Conservation (phyloP, 2,888 invertebrate genomes). For the Agrypnus murinus region DNA sequence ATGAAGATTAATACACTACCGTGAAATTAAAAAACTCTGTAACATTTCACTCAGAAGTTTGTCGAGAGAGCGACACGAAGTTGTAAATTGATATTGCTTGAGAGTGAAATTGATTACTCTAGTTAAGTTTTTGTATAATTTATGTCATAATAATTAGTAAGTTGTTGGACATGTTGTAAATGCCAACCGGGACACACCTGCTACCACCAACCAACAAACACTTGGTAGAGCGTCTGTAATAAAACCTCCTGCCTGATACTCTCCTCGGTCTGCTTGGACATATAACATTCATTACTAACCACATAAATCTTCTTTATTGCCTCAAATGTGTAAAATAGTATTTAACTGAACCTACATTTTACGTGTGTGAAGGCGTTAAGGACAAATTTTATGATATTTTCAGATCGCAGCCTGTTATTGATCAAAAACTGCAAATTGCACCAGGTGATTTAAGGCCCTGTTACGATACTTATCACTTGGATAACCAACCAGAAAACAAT, state of each 20-base stretch:
- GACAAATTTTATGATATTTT: slow-evolving; percentile 45
- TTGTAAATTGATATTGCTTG: slow-evolving; percentile 51
- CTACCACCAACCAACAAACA: slow-evolving; percentile 57
- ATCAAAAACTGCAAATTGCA: slow-evolving; percentile 30
- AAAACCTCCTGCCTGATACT: slow-evolving; percentile 52
- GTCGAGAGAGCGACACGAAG: slow-evolving; percentile 46
- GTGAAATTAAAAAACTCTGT: slow-evolving; percentile 51
- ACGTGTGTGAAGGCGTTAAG: slow-evolving; percentile 37
- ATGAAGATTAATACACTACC: slow-evolving; percentile 53
- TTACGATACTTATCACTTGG: slow-evolving; percentile 1
- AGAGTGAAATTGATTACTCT: slow-evolving; percentile 66
- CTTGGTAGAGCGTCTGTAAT: slow-evolving; percentile 56
- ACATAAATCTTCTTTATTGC: slow-evolving; percentile 59
- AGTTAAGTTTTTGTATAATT: slow-evolving; percentile 68
- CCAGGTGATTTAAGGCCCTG: slow-evolving; percentile 14
- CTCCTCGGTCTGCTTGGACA: slow-evolving; percentile 51
- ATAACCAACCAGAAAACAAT: slow-evolving; percentile 23
- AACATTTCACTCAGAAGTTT: slow-evolving; percentile 48
- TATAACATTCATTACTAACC: slow-evolving; percentile 58
- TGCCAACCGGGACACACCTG: slow-evolving; percentile 62
- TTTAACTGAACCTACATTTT: slow-evolving; percentile 47
- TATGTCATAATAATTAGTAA: slow-evolving; percentile 69
- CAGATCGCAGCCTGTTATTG: slow-evolving; percentile 30
- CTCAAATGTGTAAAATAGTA: slow-evolving; percentile 54
- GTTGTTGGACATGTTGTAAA: slow-evolving; percentile 64